phyloP scores from a whole-genome alignment of 2,888 invertebrate genomes.

The Kryphioiulus occultus region DNA sequence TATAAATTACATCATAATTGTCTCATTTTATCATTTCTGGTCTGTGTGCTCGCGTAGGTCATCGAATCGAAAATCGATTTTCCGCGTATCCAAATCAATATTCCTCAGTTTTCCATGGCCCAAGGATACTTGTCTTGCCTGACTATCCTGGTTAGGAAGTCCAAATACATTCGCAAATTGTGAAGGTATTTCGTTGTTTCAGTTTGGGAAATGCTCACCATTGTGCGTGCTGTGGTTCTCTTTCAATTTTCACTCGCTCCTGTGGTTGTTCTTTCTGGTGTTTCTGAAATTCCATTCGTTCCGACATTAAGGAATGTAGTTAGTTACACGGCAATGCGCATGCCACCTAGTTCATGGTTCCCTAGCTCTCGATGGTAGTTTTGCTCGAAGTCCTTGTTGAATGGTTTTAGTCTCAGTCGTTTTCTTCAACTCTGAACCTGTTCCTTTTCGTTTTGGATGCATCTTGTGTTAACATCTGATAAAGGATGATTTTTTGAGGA shows the following conservation, averaged over 20 bases:
- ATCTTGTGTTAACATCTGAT: not conserved
- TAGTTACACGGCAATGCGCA: not conserved
- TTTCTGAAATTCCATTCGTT: not conserved
- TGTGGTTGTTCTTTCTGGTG: not conserved
- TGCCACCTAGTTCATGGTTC: not conserved
- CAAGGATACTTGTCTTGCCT: conserved; percentile 82
- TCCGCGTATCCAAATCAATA: conserved; percentile 77
- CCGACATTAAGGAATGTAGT: not conserved
- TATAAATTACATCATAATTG: not conserved
- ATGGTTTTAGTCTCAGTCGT: not conserved
- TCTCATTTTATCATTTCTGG: not conserved
- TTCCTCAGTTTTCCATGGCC: conserved; percentile 80
- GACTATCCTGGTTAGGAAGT: conserved; percentile 74
- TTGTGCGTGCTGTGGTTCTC: conserved; percentile 23
- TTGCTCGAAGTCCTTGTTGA: not conserved
- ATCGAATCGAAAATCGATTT: conserved; percentile 86
- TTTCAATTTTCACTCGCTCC: not conserved
- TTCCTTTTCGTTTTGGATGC: not conserved
- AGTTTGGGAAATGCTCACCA: not conserved
- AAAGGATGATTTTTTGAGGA: no score
- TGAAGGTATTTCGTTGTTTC: conserved; percentile 43
- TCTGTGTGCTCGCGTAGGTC: conserved; percentile 63
- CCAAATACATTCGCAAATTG: conserved; percentile 59
- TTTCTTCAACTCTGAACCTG: not conserved
- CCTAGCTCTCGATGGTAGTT: not conserved